Conservation (phyloP, 2,888 invertebrate genomes). For the Electrophaes corylata region DNA sequence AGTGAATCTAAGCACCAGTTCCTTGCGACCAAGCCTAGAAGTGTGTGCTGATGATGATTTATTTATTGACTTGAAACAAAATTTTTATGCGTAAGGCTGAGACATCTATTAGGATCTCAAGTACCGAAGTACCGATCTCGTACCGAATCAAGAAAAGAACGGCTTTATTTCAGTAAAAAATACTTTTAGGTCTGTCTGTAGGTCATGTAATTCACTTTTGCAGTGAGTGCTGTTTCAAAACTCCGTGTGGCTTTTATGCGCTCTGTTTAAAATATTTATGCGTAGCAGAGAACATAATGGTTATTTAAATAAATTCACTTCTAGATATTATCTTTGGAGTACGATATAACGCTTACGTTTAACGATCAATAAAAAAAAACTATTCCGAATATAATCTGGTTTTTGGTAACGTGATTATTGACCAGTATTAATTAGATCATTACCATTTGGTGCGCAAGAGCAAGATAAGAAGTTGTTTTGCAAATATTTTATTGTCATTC, state of each 20-base stretch:
- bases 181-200: too few relatives aligned
- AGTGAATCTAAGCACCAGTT: too few relatives aligned
- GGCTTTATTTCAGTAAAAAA: too few relatives aligned
- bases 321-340: constrained; percentile 26
- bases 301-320: constrained; percentile 37
- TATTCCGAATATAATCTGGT: constrained; percentile 20
- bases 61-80: too few relatives aligned
- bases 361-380: constrained; percentile 29
- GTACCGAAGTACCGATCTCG: too few relatives aligned
- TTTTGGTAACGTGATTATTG: constrained; percentile 14
- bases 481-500: constrained; percentile 5
- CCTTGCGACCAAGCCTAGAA: too few relatives aligned
- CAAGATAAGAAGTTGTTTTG: constrained; percentile 26
- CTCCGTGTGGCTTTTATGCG: background rate
- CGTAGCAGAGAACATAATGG: constrained; percentile 13
- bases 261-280: background rate
- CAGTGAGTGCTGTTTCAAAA: background rate
- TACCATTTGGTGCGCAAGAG: constrained; percentile 21
- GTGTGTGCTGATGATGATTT: too few relatives aligned
- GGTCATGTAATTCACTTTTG: too few relatives aligned
- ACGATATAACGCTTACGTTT: constrained; percentile 20
- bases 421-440: constrained; percentile 26
- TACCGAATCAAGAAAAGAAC: too few relatives aligned
- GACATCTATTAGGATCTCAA: too few relatives aligned
- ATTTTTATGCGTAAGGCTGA: too few relatives aligned